Evolutionary conservation across 1,140 invertebrate species (phyloP).

Genomic region (Stegodyphus mimosarum): DNA sequence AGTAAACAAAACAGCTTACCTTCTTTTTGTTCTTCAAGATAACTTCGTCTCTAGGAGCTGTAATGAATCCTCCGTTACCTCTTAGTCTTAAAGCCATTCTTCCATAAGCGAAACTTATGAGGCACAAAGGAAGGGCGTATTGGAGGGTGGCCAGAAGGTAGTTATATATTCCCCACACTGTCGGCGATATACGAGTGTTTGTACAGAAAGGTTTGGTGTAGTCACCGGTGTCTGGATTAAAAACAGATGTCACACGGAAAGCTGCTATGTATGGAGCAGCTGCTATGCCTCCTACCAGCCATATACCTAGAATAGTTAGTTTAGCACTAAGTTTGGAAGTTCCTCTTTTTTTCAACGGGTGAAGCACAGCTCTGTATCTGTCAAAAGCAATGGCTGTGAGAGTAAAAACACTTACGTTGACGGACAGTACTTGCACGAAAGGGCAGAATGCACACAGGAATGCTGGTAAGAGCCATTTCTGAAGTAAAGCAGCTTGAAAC

Average conservation of each 20-base stretch:
- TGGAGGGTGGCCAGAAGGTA: conserved; percentile 73
- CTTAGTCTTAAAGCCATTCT: background rate
- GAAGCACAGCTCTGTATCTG: conserved; percentile 87
- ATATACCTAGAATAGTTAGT: conserved; percentile 65
- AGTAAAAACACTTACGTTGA: conserved; percentile 87
- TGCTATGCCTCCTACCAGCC: conserved; percentile 64
- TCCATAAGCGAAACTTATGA: conserved; percentile 71
- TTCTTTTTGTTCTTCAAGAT: background rate
- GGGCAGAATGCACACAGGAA: conserved; percentile 82
- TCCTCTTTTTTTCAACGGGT: conserved; percentile 74
- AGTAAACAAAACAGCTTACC: background rate
- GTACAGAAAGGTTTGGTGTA: conserved; percentile 73
- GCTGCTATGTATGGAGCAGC: conserved; percentile 65
- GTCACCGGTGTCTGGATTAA: conserved; percentile 21
- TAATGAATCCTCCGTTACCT: background rate
- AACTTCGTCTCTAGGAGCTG: background rate
- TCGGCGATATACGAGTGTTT: conserved; percentile 71
- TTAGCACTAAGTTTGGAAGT: conserved; percentile 64
- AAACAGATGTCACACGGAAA: conserved; percentile 63
- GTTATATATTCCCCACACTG: conserved; percentile 71
- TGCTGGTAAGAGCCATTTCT: conserved; percentile 85
- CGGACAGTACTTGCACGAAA: conserved; percentile 82
- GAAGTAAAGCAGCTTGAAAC: conserved; percentile 78
- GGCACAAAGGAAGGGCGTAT: conserved; percentile 80
- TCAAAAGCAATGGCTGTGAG: conserved; percentile 86